These are phyloP conservation scores for Trypoxylus dichotomus DNA, from an alignment of 1,140 invertebrate genomes.

Conservation along the genomic window DNA sequence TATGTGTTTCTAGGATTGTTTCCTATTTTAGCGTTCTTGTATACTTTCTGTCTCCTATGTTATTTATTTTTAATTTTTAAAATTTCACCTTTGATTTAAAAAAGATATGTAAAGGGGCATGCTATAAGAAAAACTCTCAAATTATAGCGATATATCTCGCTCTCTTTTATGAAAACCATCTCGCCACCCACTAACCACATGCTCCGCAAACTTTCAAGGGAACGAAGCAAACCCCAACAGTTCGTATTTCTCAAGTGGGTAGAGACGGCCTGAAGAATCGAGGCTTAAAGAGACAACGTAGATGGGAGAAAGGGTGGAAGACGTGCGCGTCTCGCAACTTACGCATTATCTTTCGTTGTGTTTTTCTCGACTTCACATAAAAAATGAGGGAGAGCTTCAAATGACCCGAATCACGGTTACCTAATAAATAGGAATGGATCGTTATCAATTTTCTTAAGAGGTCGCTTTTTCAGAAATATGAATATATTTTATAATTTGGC, in stretches of 20 bases:
- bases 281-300: neutral
- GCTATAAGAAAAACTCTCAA: neutral
- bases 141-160: neutral
- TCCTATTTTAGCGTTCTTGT: too few relatives aligned
- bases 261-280: neutral
- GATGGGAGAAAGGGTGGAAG: neutral
- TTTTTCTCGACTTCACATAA: neutral
- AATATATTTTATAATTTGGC: conserved; percentile 13
- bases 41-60: too few relatives aligned
- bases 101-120: neutral
- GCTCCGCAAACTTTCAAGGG: neutral
- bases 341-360: neutral
- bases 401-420: conserved; percentile 15
- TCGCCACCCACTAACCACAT: neutral
- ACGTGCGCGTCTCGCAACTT: neutral
- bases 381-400: neutral
- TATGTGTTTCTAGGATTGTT: too few relatives aligned
- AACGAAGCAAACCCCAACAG: neutral
- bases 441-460: conserved; percentile 22
- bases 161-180: neutral
- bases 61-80: too few relatives aligned
- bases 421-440: conserved; percentile 20
- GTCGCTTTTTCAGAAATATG: conserved; percentile 6
- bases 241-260: neutral
- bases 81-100: neutral